Conservation (phyloP, 2,113 vertebrate genomes). For the Gopherus flavomarginatus region DNA sequence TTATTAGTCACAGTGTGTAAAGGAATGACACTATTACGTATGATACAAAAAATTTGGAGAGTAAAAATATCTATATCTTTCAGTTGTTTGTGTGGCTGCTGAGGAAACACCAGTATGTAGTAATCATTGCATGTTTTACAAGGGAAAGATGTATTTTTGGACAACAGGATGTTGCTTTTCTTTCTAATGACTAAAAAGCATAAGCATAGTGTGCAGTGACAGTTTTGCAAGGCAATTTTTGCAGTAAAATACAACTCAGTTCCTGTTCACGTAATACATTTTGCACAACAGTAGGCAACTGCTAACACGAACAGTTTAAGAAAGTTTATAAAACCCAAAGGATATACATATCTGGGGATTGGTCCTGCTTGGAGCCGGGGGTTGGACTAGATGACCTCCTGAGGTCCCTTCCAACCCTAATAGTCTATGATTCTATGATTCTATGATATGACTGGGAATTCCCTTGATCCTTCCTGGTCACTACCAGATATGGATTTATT, state of each 20-base stretch:
- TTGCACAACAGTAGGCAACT: slow-evolving; percentile 42
- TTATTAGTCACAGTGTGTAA: neutral
- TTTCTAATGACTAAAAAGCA: slow-evolving; percentile 59
- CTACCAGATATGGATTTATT: neutral
- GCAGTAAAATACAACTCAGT: neutral
- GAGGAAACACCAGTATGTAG: slow-evolving; percentile 37
- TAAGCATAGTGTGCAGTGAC: slow-evolving; percentile 25
- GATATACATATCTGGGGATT: too few relatives aligned
- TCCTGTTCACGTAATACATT: slow-evolving; percentile 64
- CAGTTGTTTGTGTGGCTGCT: neutral
- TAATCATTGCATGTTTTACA: neutral
- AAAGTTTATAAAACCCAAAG: neutral
- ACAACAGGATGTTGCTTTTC: slow-evolving; percentile 56
- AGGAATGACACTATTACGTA: neutral
- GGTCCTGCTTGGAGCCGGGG: too few relatives aligned
- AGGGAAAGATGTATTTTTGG: slow-evolving; percentile 22
- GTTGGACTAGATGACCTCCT: too few relatives aligned
- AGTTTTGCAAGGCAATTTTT: neutral
- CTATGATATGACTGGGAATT: slow-evolving; percentile 58
- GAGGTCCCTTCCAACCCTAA: too few relatives aligned
- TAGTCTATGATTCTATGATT: too few relatives aligned
- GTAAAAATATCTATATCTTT: slow-evolving; percentile 16
- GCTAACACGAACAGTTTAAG: neutral
- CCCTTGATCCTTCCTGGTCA: slow-evolving; percentile 50
- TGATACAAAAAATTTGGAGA: neutral